Percentiles rank a stretch among this genome's conserved stretches.
Evolutionary conservation across 2,113 vertebrate genomes (phyloP).

Genomic region (Gymnorhina tibicen): DNA sequence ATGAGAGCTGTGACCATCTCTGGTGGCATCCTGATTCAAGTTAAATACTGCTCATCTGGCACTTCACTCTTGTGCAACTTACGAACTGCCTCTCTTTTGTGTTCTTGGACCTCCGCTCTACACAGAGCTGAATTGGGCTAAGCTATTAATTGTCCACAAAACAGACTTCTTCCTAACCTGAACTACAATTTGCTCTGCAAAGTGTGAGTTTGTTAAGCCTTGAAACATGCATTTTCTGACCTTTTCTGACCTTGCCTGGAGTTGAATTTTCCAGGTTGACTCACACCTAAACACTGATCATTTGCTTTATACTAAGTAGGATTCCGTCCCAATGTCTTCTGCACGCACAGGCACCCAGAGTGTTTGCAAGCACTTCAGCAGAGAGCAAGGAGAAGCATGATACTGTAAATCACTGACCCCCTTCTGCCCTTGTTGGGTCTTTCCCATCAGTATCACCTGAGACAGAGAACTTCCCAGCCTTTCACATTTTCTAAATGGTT

Average conservation of each 20-base stretch:
- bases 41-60: not conserved
- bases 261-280: not conserved
- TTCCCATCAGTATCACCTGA: not conserved
- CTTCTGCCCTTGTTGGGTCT: not conserved
- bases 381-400: accelerated
- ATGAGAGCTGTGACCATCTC: not conserved
- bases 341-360: not conserved
- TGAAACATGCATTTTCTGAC: not conserved
- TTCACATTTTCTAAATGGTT: not conserved
- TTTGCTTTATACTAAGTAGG: not conserved
- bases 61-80: not conserved
- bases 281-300: not conserved
- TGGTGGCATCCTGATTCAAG: not conserved
- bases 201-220: not conserved
- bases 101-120: not conserved
- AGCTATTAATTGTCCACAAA: not conserved
- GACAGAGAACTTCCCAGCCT: not conserved
- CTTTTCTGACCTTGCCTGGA: not conserved
- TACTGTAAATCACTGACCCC: not conserved
- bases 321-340: not conserved
- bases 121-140: not conserved
- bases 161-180: not conserved
- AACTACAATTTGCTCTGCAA: not conserved
- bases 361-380: not conserved
- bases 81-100: not conserved